phyloP scores from a whole-genome alignment of 2,888 invertebrate species.

The Oasisia sp. region DNA sequence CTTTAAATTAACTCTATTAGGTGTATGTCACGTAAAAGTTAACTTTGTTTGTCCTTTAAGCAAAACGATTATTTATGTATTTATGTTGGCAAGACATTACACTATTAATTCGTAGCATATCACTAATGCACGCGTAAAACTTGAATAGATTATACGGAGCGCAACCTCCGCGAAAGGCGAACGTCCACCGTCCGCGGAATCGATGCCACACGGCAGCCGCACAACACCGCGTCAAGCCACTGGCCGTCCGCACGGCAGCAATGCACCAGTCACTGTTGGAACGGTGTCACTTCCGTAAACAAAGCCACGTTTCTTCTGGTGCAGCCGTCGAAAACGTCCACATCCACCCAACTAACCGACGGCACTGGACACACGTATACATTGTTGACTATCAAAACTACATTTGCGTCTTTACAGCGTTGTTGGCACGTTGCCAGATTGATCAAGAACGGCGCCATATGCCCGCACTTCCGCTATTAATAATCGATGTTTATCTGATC shows the following conservation, averaged over 20 bases:
- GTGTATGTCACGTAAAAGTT: too few species aligned
- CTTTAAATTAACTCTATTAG: too few species aligned
- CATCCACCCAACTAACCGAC: neutral
- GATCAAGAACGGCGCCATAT: neutral
- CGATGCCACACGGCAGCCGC: neutral
- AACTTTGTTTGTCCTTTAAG: too few species aligned
- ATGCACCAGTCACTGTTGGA: neutral
- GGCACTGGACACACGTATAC: neutral
- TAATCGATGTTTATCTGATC: neutral
- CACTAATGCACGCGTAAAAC: neutral
- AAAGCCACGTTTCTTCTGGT: neutral
- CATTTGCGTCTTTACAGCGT: neutral
- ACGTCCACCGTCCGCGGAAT: neutral
- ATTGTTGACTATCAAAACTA: neutral
- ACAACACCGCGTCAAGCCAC: neutral
- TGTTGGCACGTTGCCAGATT: neutral
- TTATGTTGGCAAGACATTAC: neutral
- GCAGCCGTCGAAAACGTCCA: neutral
- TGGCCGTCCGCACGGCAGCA: neutral
- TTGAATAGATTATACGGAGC: neutral
- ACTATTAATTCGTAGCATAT: neutral
- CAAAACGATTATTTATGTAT: neutral
- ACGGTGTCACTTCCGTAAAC: neutral
- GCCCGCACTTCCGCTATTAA: slow-evolving; percentile 4
- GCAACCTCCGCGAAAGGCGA: neutral